Conservation (phyloP, 2,797 vertebrate genomes). For the Anguilla marmorata region DNA sequence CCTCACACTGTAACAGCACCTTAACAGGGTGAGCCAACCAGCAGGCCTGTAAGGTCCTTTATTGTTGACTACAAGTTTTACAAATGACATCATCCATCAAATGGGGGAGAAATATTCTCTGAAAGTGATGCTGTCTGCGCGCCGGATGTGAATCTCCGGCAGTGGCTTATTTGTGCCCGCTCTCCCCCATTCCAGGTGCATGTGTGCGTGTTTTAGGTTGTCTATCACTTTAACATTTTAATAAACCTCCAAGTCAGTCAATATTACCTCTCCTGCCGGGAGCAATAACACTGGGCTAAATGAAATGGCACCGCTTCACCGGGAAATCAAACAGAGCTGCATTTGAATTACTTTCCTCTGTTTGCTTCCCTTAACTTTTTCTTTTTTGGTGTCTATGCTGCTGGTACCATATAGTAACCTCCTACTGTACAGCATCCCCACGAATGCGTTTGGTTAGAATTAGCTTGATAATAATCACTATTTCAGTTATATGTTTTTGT, state of each 20-base stretch:
- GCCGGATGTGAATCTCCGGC: neutral
- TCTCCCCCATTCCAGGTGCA: neutral
- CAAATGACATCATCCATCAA: constrained; percentile 14
- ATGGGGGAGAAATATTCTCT: neutral
- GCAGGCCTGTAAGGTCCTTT: neutral
- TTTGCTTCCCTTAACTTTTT: neutral
- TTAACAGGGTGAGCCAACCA: neutral
- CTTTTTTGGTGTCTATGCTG: neutral
- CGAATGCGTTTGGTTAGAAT: neutral
- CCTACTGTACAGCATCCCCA: neutral
- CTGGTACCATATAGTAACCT: neutral
- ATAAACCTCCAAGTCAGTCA: constrained; percentile 20
- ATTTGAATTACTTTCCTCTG: neutral
- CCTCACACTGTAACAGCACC: neutral
- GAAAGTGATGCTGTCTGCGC: neutral
- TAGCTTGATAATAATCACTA: neutral
- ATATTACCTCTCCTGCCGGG: constrained; percentile 12
- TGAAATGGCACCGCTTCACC: constrained; percentile 7
- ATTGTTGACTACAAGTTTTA: neutral
- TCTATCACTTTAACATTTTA: constrained; percentile 25
- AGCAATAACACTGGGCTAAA: constrained; percentile 11
- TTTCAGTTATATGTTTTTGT: neutral
- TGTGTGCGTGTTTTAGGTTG: neutral
- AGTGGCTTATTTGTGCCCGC: neutral
- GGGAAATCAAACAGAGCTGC: neutral